Conservation (phyloP, 2,888 invertebrate genomes). For the Caenorhabditis imperialis region DNA sequence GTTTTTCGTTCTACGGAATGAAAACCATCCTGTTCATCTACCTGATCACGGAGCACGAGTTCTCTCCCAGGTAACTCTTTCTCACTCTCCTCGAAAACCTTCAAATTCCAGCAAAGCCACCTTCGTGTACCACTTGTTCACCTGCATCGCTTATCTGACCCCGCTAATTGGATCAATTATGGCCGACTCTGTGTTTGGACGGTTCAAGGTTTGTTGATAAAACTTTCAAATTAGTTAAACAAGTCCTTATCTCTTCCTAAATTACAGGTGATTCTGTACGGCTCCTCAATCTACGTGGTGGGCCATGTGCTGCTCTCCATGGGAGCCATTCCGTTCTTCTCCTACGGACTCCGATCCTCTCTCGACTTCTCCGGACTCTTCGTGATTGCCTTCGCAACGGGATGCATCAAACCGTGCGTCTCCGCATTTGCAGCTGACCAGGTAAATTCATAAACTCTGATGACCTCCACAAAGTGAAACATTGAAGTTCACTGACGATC, state of each 20-base stretch:
- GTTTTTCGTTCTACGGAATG: slow-evolving; percentile 78
- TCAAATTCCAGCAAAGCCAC: slow-evolving; percentile 85
- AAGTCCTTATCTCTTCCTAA: too few species aligned
- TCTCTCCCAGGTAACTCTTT: slow-evolving; percentile 65
- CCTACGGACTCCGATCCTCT: slow-evolving; percentile 48
- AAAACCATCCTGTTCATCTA: slow-evolving; percentile 76
- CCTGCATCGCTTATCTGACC: slow-evolving; percentile 91
- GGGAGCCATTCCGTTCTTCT: slow-evolving; percentile 79
- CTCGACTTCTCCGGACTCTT: slow-evolving; percentile 83
- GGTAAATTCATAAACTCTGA: slow-evolving; percentile 79
- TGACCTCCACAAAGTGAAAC: too few species aligned
- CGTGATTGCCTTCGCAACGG: slow-evolving; percentile 90
- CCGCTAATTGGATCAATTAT: slow-evolving; percentile 92
- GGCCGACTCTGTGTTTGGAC: slow-evolving; percentile 85
- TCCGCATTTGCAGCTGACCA: slow-evolving; percentile 94
- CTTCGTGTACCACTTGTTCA: slow-evolving; percentile 90
- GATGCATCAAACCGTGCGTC: slow-evolving; percentile 96
- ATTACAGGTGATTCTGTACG: slow-evolving; percentile 82
- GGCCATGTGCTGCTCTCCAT: slow-evolving; percentile 79
- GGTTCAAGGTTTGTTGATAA: slow-evolving; percentile 55
- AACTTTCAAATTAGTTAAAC: not conserved
- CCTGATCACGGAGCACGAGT: slow-evolving; percentile 72
- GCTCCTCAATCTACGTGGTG: slow-evolving; percentile 79
- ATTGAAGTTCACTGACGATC: slow-evolving; percentile 78
- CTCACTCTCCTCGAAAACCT: not conserved